Evolutionary conservation across 2,797 vertebrate genomes (phyloP), one percentile per base, ranked within the genome.

Genomic region (Nyctibius grandis): DNA sequence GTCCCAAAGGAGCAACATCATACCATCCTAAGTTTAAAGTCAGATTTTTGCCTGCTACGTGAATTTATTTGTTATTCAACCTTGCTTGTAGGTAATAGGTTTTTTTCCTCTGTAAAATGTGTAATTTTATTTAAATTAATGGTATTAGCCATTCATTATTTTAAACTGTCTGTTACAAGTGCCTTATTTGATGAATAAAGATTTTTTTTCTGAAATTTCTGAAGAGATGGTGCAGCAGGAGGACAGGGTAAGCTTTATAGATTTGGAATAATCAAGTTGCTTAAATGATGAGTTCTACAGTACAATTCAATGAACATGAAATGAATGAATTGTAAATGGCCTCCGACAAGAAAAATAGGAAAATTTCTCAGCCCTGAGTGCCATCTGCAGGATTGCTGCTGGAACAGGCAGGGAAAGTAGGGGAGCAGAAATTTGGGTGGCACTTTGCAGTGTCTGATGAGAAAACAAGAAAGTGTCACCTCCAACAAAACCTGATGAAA

Each of bases 371-470:
- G 34, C 53, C 59, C 79, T 7, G 86, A 42, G 64, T 94, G 96
- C 95, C 92, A 96, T 76, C 94, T 96, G n/a, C 82, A 93, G 95
- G 86, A 44, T 87, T 89, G 15, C 42, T 15, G 1, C 64, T 79
- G 64, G 59, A 93, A 89, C 38, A 53, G 53, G 14, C 65, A 67
- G 40, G 10, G 25, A 51, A 59, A 42, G 25, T 25, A 16, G 15
- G 38, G 85, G 59, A 69, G 11, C 42, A 53, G 65, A 72, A 84
- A 51, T 81, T 3, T 44, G 76, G 31, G 42, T 61, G 85, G 33
- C 65, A 90, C n/a, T 61, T 93, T 83, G 38, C 26, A 25, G 36
- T 51, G 18, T 40, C 85, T 84, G 51, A 16, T 86, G 47, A 47
- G 68, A 61, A 79, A 82, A 61, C 17, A 60, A 40, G 64, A 25